Conservation (phyloP, 64 coral and sea anemone genomes). For the Stichodactyla mertensii region DNA sequence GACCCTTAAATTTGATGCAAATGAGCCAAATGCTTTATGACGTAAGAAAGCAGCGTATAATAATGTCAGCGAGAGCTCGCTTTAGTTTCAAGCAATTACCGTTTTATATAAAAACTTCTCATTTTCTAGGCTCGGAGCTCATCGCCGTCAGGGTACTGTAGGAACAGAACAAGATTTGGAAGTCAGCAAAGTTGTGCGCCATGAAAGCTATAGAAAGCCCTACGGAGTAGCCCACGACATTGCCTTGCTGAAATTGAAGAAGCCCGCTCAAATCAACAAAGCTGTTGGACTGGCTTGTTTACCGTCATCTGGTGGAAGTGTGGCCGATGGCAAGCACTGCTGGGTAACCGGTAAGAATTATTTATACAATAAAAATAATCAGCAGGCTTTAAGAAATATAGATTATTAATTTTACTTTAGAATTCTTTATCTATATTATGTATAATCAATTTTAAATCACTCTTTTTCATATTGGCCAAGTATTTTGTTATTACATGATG, state of each 20-base stretch:
- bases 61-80: neutral
- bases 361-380: neutral
- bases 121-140: conserved; percentile 44
- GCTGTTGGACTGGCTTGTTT: neutral
- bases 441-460: no score
- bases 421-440: no score
- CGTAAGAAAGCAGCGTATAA: no score
- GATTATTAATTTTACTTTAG: no score
- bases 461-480: no score
- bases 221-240: conserved; percentile 39
- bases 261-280: conserved; percentile 15
- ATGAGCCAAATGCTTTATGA: no score
- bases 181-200: conserved; percentile 18
- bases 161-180: conserved; percentile 38
- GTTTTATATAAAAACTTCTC: neutral
- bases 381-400: neutral
- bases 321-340: conserved; percentile 35
- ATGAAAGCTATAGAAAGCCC: conserved; percentile 36
- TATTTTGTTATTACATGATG: no score
- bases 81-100: neutral
- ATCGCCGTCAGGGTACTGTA: neutral
- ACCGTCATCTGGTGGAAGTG: conserved; percentile 18
- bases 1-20: no score
- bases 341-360: conserved; percentile 36
- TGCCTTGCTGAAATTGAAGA: conserved; percentile 39